Percentiles rank a stretch among this genome's conserved stretches.
Conservation (phyloP, 2,113 vertebrate genomes). For the Trachemys scripta region DNA sequence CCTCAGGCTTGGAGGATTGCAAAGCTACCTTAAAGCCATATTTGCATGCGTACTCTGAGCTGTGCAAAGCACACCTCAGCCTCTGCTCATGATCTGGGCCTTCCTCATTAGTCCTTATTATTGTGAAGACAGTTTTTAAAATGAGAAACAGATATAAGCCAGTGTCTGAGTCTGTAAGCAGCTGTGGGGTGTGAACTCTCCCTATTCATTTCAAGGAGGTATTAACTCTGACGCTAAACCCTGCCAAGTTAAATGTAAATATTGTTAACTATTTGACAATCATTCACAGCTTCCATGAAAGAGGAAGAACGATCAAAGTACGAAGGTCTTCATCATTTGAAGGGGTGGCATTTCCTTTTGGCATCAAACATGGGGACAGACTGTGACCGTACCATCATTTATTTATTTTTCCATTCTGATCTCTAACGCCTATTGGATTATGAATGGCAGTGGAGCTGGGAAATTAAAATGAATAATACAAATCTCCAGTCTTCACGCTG, state of each 20-base stretch:
- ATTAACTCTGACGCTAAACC: not conserved
- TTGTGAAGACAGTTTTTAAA: not conserved
- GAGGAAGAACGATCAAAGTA: not conserved
- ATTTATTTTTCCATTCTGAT: not conserved
- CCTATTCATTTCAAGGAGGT: not conserved
- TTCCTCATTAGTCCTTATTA: accelerated
- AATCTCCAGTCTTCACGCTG: not conserved
- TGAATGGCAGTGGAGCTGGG: not conserved
- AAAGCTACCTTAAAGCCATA: not conserved
- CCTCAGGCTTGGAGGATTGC: not conserved
- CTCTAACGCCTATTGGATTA: not conserved
- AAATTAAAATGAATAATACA: not conserved
- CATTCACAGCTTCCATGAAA: not conserved
- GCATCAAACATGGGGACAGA: not conserved
- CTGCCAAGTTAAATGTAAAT: not conserved
- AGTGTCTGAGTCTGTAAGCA: not conserved
- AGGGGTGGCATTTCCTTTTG: not conserved
- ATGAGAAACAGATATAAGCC: not conserved
- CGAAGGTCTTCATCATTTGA: not conserved
- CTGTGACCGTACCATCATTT: not conserved
- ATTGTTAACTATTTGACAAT: not conserved
- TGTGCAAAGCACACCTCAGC: not conserved
- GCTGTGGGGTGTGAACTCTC: not conserved
- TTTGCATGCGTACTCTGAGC: not conserved
- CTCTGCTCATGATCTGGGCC: not conserved